Evolutionary conservation across 1,140 invertebrate species (phyloP).

Genomic region (Drosophila mayri): DNA sequence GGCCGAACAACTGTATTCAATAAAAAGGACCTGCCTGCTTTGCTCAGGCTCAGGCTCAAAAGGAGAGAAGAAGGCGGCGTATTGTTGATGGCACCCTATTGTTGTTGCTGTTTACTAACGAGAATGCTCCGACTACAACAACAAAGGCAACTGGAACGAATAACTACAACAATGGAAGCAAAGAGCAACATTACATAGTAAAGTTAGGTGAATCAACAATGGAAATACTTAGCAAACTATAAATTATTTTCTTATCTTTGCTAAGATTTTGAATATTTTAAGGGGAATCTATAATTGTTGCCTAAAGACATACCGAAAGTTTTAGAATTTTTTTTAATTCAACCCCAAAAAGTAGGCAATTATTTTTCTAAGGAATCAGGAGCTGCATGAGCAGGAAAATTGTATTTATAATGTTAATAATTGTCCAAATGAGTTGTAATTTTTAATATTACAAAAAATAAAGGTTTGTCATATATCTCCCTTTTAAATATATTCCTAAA

Average conservation of each 20-base stretch:
- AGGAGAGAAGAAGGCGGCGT: conserved; percentile 11
- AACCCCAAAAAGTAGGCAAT: too few species aligned
- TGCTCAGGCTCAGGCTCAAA: background rate
- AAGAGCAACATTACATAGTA: background rate
- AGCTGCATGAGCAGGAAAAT: too few species aligned
- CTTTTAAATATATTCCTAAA: background rate
- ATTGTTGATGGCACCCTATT: conserved; percentile 7
- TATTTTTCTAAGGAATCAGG: too few species aligned
- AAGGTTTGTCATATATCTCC: background rate
- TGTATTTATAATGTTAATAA: too few species aligned
- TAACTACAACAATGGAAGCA: conserved; percentile 7
- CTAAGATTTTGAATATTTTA: background rate
- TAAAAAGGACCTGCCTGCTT: conserved; percentile 28
- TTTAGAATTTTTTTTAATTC: too few species aligned
- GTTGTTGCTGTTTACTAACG: conserved; percentile 36
- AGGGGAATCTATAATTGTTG: background rate
- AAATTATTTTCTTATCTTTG: too few species aligned
- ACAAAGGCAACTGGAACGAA: background rate
- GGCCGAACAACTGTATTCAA: conserved; percentile 60
- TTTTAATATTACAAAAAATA: background rate
- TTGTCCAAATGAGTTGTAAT: background rate
- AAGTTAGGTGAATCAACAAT: background rate
- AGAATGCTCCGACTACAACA: conserved; percentile 8
- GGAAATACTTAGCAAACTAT: background rate
- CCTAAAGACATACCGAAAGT: background rate